Conservation (phyloP, 2,888 invertebrate genomes). For the Melanchra persicariae region DNA sequence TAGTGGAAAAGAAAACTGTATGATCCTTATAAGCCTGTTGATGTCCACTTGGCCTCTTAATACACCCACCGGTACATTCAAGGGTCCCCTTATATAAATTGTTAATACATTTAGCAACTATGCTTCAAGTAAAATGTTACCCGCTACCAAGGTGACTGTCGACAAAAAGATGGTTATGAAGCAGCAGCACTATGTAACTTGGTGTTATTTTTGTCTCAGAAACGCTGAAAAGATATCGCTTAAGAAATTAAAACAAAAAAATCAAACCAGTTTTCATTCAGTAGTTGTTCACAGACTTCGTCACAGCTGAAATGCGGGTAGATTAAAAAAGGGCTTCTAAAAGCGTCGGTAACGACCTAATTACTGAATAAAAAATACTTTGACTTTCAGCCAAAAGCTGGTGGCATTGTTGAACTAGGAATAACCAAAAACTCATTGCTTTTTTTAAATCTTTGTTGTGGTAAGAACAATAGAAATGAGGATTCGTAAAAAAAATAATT, state of each 20-base stretch:
- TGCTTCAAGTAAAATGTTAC: neutral
- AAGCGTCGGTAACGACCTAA: slow-evolving; percentile 57
- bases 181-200: neutral
- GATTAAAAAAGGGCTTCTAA: slow-evolving; percentile 46
- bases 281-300: slow-evolving; percentile 21
- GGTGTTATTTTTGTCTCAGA: neutral
- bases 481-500: slow-evolving; percentile 18
- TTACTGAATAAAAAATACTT: slow-evolving; percentile 57
- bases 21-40: slow-evolving; percentile 7
- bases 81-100: neutral
- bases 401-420: slow-evolving; percentile 38
- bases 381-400: slow-evolving; percentile 41
- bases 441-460: slow-evolving; percentile 39
- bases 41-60: neutral
- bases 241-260: slow-evolving; percentile 15
- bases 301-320: slow-evolving; percentile 45
- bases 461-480: slow-evolving; percentile 18
- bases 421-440: slow-evolving; percentile 18
- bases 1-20: neutral
- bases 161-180: neutral
- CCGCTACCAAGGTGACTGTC: neutral
- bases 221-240: neutral
- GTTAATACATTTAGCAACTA: neutral
- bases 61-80: neutral
- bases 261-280: slow-evolving; percentile 15